These are phyloP conservation scores for Steinernema scapterisci DNA, from an alignment of 2,888 invertebrate species.

Conservation along the genomic window DNA sequence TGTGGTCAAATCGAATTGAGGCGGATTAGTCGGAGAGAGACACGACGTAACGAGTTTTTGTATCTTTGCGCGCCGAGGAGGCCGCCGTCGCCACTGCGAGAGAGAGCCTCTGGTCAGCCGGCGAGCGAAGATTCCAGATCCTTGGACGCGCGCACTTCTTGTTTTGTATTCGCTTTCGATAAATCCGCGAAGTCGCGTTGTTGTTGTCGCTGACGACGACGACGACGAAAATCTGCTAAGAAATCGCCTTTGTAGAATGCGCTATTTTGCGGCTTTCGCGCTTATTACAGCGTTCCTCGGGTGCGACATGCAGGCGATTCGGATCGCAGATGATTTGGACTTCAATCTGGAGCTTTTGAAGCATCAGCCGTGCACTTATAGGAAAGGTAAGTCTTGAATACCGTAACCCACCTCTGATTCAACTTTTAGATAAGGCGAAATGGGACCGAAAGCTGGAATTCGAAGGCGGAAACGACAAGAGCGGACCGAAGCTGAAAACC, in stretches of 20 bases:
- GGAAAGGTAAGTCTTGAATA: constrained; percentile 38
- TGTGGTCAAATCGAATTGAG: neutral
- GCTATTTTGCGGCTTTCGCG: neutral
- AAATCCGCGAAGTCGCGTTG: neutral
- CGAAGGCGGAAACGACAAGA: constrained; percentile 58
- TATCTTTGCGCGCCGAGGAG: neutral
- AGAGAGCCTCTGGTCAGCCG: constrained; percentile 14
- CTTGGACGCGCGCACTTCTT: neutral
- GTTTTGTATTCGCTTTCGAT: constrained; percentile 22
- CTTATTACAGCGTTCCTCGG: neutral
- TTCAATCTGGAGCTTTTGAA: constrained; percentile 64
- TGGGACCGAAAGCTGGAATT: constrained; percentile 65
- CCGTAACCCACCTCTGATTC: neutral
- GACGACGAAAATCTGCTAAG: no score
- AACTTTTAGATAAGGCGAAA: constrained; percentile 50
- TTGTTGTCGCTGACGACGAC: neutral
- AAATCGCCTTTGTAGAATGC: neutral
- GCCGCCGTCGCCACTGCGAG: neutral
- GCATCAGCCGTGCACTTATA: constrained; percentile 62
- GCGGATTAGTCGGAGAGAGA: neutral
- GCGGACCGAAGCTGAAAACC: constrained; percentile 59
- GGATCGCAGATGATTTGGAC: constrained; percentile 60
- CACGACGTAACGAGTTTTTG: neutral
- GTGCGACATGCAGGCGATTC: constrained; percentile 19
- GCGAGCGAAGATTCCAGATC: constrained; percentile 3